Conservation (phyloP, 1,140 invertebrate species). For the Lerema accius region DNA sequence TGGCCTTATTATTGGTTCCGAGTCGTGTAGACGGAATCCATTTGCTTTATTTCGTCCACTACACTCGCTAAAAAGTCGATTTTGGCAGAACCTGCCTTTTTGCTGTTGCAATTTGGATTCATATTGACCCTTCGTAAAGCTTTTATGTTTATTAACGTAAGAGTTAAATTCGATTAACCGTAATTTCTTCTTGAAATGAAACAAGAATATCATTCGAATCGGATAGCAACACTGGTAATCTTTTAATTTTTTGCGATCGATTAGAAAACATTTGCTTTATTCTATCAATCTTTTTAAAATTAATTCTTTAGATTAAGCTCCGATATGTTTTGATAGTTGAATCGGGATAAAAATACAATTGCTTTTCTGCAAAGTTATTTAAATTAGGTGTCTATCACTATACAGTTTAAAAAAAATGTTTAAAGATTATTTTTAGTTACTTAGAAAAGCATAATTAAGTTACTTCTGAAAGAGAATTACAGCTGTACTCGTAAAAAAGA, state of each 20-base stretch:
- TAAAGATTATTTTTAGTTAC: too few species aligned
- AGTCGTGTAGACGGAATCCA: slow-evolving; percentile 56
- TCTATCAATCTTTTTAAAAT: slow-evolving; percentile 10
- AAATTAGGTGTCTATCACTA: too few species aligned
- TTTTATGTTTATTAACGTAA: slow-evolving; percentile 1
- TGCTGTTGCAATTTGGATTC: slow-evolving; percentile 23
- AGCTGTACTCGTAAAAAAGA: too few species aligned
- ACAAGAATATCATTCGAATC: slow-evolving; percentile 16
- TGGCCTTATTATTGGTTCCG: slow-evolving; percentile 79
- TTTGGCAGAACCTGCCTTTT: slow-evolving; percentile 43
- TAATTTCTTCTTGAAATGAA: slow-evolving; percentile 2
- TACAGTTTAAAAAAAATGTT: too few species aligned
- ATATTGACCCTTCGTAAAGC: not conserved
- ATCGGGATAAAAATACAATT: too few species aligned
- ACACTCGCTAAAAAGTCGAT: slow-evolving; percentile 58
- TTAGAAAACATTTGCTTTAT: slow-evolving; percentile 23
- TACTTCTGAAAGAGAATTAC: too few species aligned
- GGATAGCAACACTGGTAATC: slow-evolving; percentile 27
- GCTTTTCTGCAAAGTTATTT: too few species aligned
- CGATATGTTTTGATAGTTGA: slow-evolving; percentile 1
- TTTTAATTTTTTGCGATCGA: slow-evolving; percentile 27
- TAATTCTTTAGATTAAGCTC: not conserved
- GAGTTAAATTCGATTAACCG: slow-evolving; percentile 3
- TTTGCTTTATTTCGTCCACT: slow-evolving; percentile 57
- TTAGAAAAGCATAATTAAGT: too few species aligned